Evolutionary conservation across 2,113 vertebrate genomes (phyloP).

Genomic region (Pycnonotus jocosus): DNA sequence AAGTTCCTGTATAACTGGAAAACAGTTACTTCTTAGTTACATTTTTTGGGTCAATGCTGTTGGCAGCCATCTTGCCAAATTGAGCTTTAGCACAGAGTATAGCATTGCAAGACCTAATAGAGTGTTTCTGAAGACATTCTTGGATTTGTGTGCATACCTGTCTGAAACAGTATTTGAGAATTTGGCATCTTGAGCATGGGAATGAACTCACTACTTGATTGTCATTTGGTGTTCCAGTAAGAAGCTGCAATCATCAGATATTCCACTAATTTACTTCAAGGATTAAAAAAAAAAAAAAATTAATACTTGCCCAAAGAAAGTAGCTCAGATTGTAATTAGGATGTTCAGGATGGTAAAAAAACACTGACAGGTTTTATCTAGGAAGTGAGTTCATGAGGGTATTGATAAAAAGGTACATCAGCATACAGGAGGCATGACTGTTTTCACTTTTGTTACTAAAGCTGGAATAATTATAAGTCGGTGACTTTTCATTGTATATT

Average conservation of each 20-base stretch:
- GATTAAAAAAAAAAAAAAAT: no score
- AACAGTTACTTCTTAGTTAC: not conserved
- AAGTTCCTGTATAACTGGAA: not conserved
- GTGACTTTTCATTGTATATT: not conserved
- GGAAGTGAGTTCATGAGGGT: not conserved
- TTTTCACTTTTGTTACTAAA: not conserved
- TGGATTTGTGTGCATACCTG: not conserved
- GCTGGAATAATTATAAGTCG: not conserved
- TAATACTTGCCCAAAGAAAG: not conserved
- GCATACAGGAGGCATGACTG: not conserved
- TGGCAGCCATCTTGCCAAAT: not conserved
- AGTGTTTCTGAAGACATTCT: not conserved
- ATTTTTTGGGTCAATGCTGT: not conserved
- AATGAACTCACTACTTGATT: not conserved
- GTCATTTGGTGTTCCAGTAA: not conserved
- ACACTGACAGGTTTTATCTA: not conserved
- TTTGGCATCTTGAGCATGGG: not conserved
- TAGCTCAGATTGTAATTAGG: not conserved
- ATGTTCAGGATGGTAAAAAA: not conserved
- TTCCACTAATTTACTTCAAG: not conserved
- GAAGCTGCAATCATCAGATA: not conserved
- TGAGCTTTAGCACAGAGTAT: not conserved
- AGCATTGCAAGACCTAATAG: not conserved
- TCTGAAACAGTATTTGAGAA: not conserved
- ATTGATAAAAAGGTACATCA: not conserved